Percentiles rank a stretch among this genome's conserved stretches.
Conservation (phyloP, 2,888 invertebrate genomes). For the Isotomurus palustris region DNA sequence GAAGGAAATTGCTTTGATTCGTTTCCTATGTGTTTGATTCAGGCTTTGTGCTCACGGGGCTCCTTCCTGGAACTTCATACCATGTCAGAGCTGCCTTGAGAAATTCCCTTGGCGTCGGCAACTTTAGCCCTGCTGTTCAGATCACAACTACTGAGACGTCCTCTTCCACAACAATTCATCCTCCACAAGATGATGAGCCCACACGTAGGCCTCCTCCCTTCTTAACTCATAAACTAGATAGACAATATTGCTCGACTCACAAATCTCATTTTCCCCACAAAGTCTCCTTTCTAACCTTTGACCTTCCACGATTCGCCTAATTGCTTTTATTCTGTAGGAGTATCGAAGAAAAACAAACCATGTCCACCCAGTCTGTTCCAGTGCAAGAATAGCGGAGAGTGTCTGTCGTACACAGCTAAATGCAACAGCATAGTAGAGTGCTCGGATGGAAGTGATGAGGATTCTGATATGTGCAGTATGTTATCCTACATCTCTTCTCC, state of each 20-base stretch:
- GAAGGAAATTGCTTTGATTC: neutral
- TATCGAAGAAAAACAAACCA: slow-evolving; percentile 10
- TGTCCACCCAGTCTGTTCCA: slow-evolving; percentile 26
- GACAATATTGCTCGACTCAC: too few species aligned
- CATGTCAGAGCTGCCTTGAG: slow-evolving; percentile 33
- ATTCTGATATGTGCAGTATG: slow-evolving; percentile 27
- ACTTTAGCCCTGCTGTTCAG: slow-evolving; percentile 26
- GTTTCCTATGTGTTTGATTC: neutral
- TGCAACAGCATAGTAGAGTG: slow-evolving; percentile 30
- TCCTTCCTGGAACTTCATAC: slow-evolving; percentile 28
- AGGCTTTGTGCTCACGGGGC: slow-evolving; percentile 28
- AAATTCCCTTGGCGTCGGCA: slow-evolving; percentile 25
- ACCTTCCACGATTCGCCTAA: too few species aligned
- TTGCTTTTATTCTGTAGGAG: too few species aligned
- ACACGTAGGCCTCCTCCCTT: slow-evolving; percentile 19
- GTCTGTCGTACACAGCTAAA: slow-evolving; percentile 21
- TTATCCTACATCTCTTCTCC: neutral
- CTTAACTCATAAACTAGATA: too few species aligned
- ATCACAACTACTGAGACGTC: slow-evolving; percentile 22
- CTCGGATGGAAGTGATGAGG: slow-evolving; percentile 24
- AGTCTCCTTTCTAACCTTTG: too few species aligned
- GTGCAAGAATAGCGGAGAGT: slow-evolving; percentile 19
- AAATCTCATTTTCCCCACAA: too few species aligned
- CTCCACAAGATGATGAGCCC: slow-evolving; percentile 17
- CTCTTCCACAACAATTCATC: slow-evolving; percentile 4